These are phyloP conservation scores for Chaitophorus viminalis DNA, from an alignment of 2,888 invertebrate species.

Conservation along the genomic window DNA sequence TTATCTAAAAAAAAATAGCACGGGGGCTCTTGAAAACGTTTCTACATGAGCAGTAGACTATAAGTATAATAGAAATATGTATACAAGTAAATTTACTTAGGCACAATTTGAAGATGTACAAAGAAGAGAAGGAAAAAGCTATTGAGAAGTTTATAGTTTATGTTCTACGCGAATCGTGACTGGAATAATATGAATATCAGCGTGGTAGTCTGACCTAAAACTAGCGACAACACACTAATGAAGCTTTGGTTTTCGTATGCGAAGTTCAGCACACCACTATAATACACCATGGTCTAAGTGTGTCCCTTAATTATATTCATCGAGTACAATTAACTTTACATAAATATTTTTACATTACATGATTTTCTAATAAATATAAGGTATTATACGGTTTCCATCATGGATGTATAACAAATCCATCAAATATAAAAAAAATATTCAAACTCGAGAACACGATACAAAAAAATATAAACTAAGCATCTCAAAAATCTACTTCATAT, in stretches of 20 bases:
- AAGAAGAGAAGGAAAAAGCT: constrained; percentile 38
- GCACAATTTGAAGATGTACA: constrained; percentile 33
- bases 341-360: background rate
- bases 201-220: constrained; percentile 50
- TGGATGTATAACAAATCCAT: background rate
- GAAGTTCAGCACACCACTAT: constrained; percentile 28
- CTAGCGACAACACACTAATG: constrained; percentile 41
- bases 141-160: constrained; percentile 52
- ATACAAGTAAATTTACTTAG: background rate
- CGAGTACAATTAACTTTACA: background rate
- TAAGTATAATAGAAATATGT: background rate
- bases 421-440: background rate
- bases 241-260: constrained; percentile 33
- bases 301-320: constrained; percentile 16
- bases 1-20: background rate
- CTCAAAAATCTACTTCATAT: background rate
- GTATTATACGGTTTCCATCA: background rate
- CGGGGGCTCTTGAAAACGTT: background rate
- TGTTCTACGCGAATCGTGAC: constrained; percentile 54
- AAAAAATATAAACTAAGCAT: background rate
- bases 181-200: constrained; percentile 51
- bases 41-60: background rate
- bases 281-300: background rate
- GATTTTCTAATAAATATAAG: background rate
- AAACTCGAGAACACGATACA: background rate